phyloP scores from a whole-genome alignment of 1,140 invertebrate species.

The Zaprionus capensis region DNA sequence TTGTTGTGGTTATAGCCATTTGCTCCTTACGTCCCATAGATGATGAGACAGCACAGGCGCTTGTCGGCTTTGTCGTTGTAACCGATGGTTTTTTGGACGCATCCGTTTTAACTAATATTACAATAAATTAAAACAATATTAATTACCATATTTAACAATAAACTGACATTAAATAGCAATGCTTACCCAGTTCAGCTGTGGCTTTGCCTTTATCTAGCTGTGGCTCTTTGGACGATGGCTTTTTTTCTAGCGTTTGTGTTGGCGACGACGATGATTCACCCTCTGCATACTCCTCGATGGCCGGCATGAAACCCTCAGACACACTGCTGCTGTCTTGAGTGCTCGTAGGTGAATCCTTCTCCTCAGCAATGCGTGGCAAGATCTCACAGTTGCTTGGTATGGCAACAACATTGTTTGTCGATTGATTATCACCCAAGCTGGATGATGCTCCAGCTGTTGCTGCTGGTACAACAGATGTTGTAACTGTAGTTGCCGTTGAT shows the following conservation, averaged over 20 bases:
- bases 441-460: constrained; percentile 6
- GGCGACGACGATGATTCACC: constrained; percentile 69
- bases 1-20: constrained; percentile 16
- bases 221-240: constrained; percentile 36
- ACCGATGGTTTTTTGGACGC: constrained; percentile 50
- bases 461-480: constrained; percentile 8
- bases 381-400: constrained; percentile 85
- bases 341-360: constrained; percentile 92
- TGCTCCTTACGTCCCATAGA: constrained; percentile 50
- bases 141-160: background rate
- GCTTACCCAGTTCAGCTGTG: constrained; percentile 54
- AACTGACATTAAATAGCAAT: background rate
- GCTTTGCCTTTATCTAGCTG: constrained; percentile 41
- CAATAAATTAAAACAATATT: background rate
- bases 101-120: constrained; percentile 27
- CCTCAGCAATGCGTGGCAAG: constrained; percentile 91
- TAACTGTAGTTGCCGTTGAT: background rate
- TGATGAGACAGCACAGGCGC: constrained; percentile 43
- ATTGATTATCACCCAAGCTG: constrained; percentile 26
- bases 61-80: constrained; percentile 69
- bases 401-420: constrained; percentile 52
- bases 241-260: constrained; percentile 65
- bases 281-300: constrained; percentile 74
- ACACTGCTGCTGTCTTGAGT: constrained; percentile 69
- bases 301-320: constrained; percentile 76